Evolutionary conservation across 2,797 vertebrate genomes (phyloP), one percentile per base, ranked within the genome.

Genomic region (Tachyglossus aculeatus): DNA sequence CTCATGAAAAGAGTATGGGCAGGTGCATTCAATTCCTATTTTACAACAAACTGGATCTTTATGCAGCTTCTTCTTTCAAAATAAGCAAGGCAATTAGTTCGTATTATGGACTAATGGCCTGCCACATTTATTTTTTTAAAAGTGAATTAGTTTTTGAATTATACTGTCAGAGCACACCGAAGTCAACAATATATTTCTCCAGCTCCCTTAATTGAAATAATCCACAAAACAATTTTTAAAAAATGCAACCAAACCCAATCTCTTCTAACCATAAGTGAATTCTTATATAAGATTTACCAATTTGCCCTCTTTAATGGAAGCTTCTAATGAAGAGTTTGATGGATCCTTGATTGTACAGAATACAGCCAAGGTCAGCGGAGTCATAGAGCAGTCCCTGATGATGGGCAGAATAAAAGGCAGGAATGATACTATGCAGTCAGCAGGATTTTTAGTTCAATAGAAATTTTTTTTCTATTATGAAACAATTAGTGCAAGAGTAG

Each of bases 71-170:
- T 55, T 19, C n/a, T n/a, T 12, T 45, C 69, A 62, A 58, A 74
- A 43, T 12, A 60, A 16, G 4, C 36, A 60, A 9, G 66, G 8
- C 37, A 57, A 61, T 72, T 71, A 66, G 27, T 13, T 39, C 8
- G 59, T 15, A 12, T 52, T 22, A 47, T 55, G 9, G 32, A 60
- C 12, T 37, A 56, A 62, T 70, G 6, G 3, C 3, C 24, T 34
- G 16, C 25, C 6, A 33, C 18, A 56, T 14, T 7, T 65, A 65
- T 48, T 66, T 84, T 78, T 81, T 71, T 16, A 41, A 52, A 45
- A 40, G 3, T 32, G 48, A 72, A 25, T 51, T 58, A 51, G 48
- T 21, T 79, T 57, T 66, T 78, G 24, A 63, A 24, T 67, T 57
- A 47, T 51, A 50, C 9, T 31, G 25, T 27, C 27, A 7, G 24